Evolutionary conservation across 2,797 vertebrate genomes (phyloP), one percentile per base, ranked within the genome.

Genomic region (Semaprochilodus insignis): DNA sequence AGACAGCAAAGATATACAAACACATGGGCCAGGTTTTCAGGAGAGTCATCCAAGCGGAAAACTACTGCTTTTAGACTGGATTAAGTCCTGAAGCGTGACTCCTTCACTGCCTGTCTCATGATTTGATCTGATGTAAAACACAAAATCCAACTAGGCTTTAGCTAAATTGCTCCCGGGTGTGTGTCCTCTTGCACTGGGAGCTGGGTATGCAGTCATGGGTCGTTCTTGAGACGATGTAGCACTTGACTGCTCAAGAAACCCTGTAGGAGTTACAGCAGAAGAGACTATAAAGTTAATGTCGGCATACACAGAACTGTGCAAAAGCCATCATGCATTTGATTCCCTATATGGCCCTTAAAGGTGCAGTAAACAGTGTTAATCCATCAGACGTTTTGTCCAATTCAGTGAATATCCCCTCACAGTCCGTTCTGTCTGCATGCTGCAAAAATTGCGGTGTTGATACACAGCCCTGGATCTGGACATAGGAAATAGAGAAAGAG

Each of bases 131-230:
- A 31, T 31, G 62, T 65, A 65, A 65, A 65, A 34, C 27, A 31
- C 5, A 16, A 31, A 65, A 65, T 65, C 62, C 62, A 65, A 34
- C 27, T 17, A 65, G 62, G 25, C 62, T 65, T 65, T 6, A 65
- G 62, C 25, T 65, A 65, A 65, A 65, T 65, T 65, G 27, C 27
- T 65, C 62, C 25, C 62, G 27, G 62, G 62, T 65, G 62, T 65
- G 27, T 65, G 27, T 34, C 15, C 27, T 65, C 62, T 17, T 13
- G 27, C 62, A 65, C 6, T 16, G 15, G 27, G 62, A 31, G 62
- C 27, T 6, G 27, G 27, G 15, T 17, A 27, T 63, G 60, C 59
- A 60, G 57, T 59, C 57, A 59, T 59, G 57, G n/a, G n/a, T 60
- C 40, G 5, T 44, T 27, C 23, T 23, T 27, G 23, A n/a, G 25